These are phyloP conservation scores for Maccullochella peelii DNA, from an alignment of 2,113 vertebrate species.

Conservation along the genomic window DNA sequence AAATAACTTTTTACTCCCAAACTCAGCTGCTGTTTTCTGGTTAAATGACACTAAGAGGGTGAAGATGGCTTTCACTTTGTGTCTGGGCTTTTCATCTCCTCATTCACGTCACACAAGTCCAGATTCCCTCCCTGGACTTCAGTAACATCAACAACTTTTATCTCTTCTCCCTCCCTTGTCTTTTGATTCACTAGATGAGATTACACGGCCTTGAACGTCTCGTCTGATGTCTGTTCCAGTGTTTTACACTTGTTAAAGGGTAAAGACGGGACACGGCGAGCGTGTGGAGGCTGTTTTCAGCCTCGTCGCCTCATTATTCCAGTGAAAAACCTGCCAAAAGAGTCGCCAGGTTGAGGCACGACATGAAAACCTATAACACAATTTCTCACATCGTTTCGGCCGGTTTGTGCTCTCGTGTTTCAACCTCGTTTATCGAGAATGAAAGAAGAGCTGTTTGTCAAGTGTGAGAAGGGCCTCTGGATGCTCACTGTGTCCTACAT, in stretches of 20 bases:
- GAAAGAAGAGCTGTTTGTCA: not conserved
- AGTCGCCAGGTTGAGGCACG: not conserved
- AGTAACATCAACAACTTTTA: not conserved
- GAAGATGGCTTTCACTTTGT: not conserved
- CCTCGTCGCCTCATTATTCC: not conserved
- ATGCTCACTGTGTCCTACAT: not conserved
- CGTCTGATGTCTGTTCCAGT: not conserved
- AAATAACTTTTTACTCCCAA: not conserved
- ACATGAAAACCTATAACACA: not conserved
- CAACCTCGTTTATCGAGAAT: not conserved
- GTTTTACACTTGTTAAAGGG: not conserved
- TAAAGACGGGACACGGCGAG: too few species aligned
- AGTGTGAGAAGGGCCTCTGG: not conserved
- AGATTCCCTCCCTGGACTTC: not conserved
- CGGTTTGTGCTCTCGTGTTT: not conserved
- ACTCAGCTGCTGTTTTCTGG: not conserved
- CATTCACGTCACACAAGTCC: not conserved
- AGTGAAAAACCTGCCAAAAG: too few species aligned
- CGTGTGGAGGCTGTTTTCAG: not conserved
- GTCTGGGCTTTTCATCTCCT: not conserved
- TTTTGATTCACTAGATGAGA: not conserved
- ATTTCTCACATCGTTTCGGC: not conserved
- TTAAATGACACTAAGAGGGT: not conserved
- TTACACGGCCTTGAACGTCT: not conserved
- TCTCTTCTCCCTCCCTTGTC: not conserved